A percentile compares a stretch with the other conserved stretches of the same genome.
These are phyloP conservation scores for Geotrupes spiniger DNA, from an alignment of 2,888 invertebrate genomes.

Conservation along the genomic window DNA sequence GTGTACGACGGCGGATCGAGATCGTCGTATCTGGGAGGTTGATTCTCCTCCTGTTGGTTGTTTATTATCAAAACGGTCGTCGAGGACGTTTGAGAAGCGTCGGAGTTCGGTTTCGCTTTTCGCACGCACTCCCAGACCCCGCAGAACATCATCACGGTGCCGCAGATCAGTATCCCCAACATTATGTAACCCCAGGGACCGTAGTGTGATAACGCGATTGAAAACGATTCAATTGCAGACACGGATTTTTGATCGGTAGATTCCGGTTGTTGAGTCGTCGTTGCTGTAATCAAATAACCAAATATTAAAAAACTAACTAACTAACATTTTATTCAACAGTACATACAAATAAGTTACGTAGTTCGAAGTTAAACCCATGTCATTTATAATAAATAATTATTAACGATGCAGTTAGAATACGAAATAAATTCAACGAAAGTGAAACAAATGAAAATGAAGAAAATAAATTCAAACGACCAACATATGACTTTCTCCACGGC, in stretches of 20 bases:
- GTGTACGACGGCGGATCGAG: conserved; percentile 64
- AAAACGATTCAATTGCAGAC: conserved; percentile 35
- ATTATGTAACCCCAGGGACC: conserved; percentile 74
- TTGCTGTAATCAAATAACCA: background rate
- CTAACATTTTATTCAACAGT: too few relatives aligned
- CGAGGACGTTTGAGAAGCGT: conserved; percentile 28
- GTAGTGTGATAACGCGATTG: conserved; percentile 64
- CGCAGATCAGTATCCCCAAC: conserved; percentile 68
- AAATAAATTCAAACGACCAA: too few relatives aligned
- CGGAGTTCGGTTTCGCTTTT: conserved; percentile 25
- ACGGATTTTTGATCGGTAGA: conserved; percentile 8
- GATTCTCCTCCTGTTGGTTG: conserved; percentile 26
- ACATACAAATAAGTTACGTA: too few relatives aligned
- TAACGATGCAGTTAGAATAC: too few relatives aligned
- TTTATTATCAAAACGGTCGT: conserved; percentile 42
- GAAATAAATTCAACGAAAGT: too few relatives aligned
- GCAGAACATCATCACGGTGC: conserved; percentile 67
- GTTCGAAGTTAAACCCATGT: too few relatives aligned
- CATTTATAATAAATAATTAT: too few relatives aligned
- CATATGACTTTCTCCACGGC: too few relatives aligned
- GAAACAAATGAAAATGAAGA: too few relatives aligned
- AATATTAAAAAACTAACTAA: conserved; percentile 1
- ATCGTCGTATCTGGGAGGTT: conserved; percentile 64
- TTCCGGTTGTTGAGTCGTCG: background rate
- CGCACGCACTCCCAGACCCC: conserved; percentile 60